These are phyloP conservation scores for Brachyhypopomus occidentalis DNA, from an alignment of 2,113 vertebrate species.

Conservation along the genomic window DNA sequence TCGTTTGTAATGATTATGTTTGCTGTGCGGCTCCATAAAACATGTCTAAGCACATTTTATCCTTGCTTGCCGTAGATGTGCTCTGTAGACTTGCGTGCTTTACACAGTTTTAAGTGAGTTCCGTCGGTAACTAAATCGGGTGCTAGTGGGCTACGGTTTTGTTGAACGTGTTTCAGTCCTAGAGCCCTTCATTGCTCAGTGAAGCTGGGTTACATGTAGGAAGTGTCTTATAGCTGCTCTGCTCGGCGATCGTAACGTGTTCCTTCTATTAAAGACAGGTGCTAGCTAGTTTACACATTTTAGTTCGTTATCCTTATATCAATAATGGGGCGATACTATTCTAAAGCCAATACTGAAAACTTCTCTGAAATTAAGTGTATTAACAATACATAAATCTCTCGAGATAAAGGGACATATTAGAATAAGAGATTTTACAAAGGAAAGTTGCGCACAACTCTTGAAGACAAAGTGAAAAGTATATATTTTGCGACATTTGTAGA, in stretches of 20 bases:
- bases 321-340: too few relatives aligned
- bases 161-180: too few relatives aligned
- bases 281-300: not conserved
- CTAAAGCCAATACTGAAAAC: too few relatives aligned
- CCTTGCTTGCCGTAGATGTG: not conserved
- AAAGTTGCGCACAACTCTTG: too few relatives aligned
- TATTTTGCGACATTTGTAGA: too few relatives aligned
- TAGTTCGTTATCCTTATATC: too few relatives aligned
- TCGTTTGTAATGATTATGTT: not conserved
- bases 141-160: not conserved
- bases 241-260: not conserved
- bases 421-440: too few relatives aligned
- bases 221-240: not conserved
- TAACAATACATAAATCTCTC: too few relatives aligned
- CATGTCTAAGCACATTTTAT: not conserved
- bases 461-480: too few relatives aligned
- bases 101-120: not conserved
- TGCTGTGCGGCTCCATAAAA: not conserved
- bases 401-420: too few relatives aligned
- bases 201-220: not conserved
- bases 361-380: too few relatives aligned
- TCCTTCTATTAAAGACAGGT: not conserved
- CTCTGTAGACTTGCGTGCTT: too few relatives aligned
- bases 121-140: not conserved
- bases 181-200: not conserved